Base-by-base conservation (phyloP, 2,113 vertebrate species). In the Clarias magur region DNA sequence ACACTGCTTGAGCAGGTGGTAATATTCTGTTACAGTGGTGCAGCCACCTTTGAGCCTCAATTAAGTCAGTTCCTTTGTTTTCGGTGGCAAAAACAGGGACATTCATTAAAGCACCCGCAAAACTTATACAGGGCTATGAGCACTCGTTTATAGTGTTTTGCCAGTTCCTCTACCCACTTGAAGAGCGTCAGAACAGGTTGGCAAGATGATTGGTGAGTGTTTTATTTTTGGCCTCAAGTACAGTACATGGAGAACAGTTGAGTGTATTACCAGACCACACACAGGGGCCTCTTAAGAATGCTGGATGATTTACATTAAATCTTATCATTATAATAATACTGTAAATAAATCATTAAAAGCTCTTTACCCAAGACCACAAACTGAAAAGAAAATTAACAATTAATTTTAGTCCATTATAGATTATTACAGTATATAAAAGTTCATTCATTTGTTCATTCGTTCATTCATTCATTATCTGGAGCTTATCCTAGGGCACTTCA, bases 1-100 rank as follows among this genome's bases (percentile, higher is more conserved):
- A 79, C 82, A 92, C 93, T 88, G 90, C 94, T 94, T 95, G 94
- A 92, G 91, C 92, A 94, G 92, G 94, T 92, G 94, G 93, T 91
- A 93, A 94, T 95, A 95, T 96, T 95, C 95, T 91, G 94, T 95
- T 95, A 95, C 95, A 95, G 94, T 91, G 92, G 88, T 6, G 1
- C 91, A 54, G 92, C 91, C 92, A 91, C 27, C n/a, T 79, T 25
- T 90, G 30, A 82, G 94, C 91, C 95, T 94, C 34, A 73, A 78
- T 86, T 75, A 84, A 79, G 62, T 76, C 3, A 23, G 42, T 56
- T 38, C 65, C 38, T 83, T 48, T 53, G 73, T 59, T 63, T 80
- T 73, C 56, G 16, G 57, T 75, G 59, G 30, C 57, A 62, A 80
- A 68, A 88, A 80, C 38, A 82, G 68, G 34, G 2, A 42, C 62